Conservation (phyloP, 2,888 invertebrate species). For the Ophioninae sp. region DNA sequence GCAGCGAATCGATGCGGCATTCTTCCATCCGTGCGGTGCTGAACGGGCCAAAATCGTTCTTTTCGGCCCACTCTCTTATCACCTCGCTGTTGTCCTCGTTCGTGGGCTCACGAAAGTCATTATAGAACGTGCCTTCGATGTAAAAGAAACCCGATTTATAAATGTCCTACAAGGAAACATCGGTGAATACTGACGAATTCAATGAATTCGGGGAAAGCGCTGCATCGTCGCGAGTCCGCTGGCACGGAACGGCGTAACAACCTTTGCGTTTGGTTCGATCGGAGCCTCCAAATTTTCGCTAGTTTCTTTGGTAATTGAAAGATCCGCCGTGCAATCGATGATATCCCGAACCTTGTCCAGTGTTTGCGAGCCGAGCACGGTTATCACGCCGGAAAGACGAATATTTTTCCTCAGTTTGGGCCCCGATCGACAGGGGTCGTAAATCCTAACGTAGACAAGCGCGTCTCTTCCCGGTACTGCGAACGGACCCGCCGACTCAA, state of each 20-base stretch:
- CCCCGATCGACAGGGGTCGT: constrained; percentile 80
- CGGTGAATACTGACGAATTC: neutral
- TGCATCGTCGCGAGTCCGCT: neutral
- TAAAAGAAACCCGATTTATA: constrained; percentile 90
- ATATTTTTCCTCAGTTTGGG: constrained; percentile 56
- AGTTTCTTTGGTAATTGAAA: constrained; percentile 84
- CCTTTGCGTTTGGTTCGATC: constrained; percentile 39
- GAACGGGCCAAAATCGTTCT: constrained; percentile 81
- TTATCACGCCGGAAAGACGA: constrained; percentile 82
- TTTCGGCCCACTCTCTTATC: constrained; percentile 85
- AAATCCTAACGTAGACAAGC: constrained; percentile 81
- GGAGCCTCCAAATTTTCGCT: constrained; percentile 81
- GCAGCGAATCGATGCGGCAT: constrained; percentile 77
- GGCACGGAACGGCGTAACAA: constrained; percentile 7
- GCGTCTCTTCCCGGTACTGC: constrained; percentile 78
- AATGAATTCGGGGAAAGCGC: neutral
- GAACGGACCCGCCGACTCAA: neutral
- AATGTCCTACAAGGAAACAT: constrained; percentile 82
- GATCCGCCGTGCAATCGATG: constrained; percentile 88
- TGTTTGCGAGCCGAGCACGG: constrained; percentile 86
- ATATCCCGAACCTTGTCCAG: constrained; percentile 88
- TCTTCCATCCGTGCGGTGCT: constrained; percentile 83
- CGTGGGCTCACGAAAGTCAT: constrained; percentile 84
- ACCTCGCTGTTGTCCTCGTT: constrained; percentile 86
- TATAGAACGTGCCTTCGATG: constrained; percentile 90